A percentile compares a stretch with the other conserved stretches of the same genome.
phyloP scores from a whole-genome alignment of 1,140 invertebrate species.

The Pseudomyrmex pallidus region DNA sequence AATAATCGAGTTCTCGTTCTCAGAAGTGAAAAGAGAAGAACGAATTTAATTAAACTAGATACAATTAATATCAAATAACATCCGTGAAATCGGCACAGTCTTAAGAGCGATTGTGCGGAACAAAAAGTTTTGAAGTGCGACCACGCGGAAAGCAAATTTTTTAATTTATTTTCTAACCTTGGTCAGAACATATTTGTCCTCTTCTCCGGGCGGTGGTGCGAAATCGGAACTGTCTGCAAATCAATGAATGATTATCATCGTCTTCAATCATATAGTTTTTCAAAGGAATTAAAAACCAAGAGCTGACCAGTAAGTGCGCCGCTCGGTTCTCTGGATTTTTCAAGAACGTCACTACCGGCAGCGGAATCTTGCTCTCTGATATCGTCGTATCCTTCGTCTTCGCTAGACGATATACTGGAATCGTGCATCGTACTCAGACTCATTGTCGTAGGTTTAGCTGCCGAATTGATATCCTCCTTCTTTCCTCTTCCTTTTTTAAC shows the following conservation, averaged over 20 bases:
- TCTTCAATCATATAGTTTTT: background rate
- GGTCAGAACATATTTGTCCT: slow-evolving; percentile 83
- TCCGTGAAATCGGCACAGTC: background rate
- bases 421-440: slow-evolving; percentile 27
- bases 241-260: slow-evolving; percentile 14
- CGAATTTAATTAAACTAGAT: too few species aligned
- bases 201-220: slow-evolving; percentile 80
- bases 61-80: too few species aligned
- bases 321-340: slow-evolving; percentile 61
- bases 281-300: background rate
- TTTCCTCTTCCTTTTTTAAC: background rate
- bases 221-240: slow-evolving; percentile 59
- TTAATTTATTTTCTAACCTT: slow-evolving; percentile 71
- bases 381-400: slow-evolving; percentile 83
- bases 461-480: slow-evolving; percentile 26
- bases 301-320: slow-evolving; percentile 64
- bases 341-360: slow-evolving; percentile 8
- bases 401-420: slow-evolving; percentile 63
- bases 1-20: background rate
- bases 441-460: background rate
- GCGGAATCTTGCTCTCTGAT: slow-evolving; percentile 78
- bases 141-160: too few species aligned
- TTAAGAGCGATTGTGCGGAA: background rate
- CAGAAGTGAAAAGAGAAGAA: background rate
- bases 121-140: too few species aligned